Percentiles rank a stretch among this genome's conserved stretches.
Conservation (phyloP, 1,140 invertebrate genomes). For the Lordiphosa clarofinis region DNA sequence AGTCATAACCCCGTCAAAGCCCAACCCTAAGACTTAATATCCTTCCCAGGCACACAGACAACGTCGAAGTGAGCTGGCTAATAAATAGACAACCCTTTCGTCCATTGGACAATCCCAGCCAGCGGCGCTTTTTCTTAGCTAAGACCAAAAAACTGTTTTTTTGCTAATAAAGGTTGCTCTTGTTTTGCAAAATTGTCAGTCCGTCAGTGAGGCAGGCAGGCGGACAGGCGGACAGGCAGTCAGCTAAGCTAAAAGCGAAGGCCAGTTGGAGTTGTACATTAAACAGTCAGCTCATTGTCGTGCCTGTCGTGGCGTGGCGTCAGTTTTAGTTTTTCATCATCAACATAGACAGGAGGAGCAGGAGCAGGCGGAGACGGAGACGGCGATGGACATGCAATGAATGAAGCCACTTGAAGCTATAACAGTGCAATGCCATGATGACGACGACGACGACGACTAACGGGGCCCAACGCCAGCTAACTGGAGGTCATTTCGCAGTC, state of each 20-base stretch:
- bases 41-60: constrained; percentile 3
- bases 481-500: constrained; percentile 61
- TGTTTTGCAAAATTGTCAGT: constrained; percentile 52
- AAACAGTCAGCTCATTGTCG: constrained; percentile 74
- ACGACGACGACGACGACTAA: constrained; percentile 31
- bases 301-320: constrained; percentile 54
- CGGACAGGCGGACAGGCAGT: constrained; percentile 6
- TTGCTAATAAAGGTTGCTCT: constrained; percentile 71
- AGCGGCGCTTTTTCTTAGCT: constrained; percentile 51
- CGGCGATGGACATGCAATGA: constrained; percentile 33
- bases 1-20: constrained; percentile 22
- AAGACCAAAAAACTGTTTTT: constrained; percentile 35
- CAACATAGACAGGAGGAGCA: neutral
- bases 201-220: constrained; percentile 16
- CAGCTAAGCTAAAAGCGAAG: neutral
- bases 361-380: no score
- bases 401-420: constrained; percentile 69
- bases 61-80: constrained; percentile 28
- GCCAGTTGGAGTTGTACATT: constrained; percentile 40
- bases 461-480: constrained; percentile 40
- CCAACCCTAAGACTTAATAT: constrained; percentile 2
- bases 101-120: constrained; percentile 51
- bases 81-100: constrained; percentile 69
- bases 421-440: constrained; percentile 43
- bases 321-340: constrained; percentile 68